Conservation (phyloP, 2,888 invertebrate species). For the Andrena flavipes region DNA sequence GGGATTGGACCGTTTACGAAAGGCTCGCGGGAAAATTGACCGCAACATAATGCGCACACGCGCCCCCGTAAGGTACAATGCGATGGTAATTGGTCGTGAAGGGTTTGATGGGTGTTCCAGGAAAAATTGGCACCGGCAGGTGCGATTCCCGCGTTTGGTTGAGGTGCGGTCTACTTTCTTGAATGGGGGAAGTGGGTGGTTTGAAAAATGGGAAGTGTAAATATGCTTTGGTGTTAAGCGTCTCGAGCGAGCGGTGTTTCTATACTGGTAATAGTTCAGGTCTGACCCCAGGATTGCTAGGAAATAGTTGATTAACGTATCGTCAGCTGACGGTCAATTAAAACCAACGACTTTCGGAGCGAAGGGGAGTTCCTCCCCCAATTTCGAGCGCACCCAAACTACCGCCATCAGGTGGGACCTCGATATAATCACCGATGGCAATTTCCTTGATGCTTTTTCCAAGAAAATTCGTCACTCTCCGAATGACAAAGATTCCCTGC, state of each 20-base stretch:
- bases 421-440: conserved; percentile 51
- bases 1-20: conserved; percentile 57
- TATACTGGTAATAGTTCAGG: too few species aligned
- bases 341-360: conserved; percentile 5
- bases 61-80: conserved; percentile 54
- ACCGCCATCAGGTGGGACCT: conserved; percentile 3
- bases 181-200: not conserved
- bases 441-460: conserved; percentile 72
- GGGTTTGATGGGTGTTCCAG: conserved; percentile 63
- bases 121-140: conserved; percentile 46
- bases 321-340: conserved; percentile 34
- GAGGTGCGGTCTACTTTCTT: conserved; percentile 5
- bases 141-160: conserved; percentile 23
- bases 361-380: conserved; percentile 25
- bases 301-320: not conserved
- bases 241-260: not conserved
- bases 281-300: not conserved
- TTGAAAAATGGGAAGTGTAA: not conserved
- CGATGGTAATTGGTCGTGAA: conserved; percentile 65
- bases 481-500: conserved; percentile 27
- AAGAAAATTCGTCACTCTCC: conserved; percentile 62
- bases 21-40: conserved; percentile 62
- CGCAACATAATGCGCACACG: conserved; percentile 47
- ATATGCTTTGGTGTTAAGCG: not conserved
- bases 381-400: conserved; percentile 50